A percentile compares a stretch with the other conserved stretches of the same genome.
Conservation (phyloP, 2,113 vertebrate genomes). For the Helogale parvula region DNA sequence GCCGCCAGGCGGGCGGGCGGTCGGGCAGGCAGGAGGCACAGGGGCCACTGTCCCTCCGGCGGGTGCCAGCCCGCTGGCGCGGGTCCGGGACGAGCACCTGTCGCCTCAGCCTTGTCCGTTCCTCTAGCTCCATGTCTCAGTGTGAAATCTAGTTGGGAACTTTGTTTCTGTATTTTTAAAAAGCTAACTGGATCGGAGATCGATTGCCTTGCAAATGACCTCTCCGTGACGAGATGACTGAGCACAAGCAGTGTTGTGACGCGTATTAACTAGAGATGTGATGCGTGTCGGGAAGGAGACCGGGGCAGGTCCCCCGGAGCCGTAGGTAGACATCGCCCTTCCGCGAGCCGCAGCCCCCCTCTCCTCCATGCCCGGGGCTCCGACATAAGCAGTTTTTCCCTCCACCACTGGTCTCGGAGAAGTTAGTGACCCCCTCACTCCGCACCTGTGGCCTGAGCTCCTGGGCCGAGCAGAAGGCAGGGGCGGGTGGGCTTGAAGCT, state of each 20-base stretch:
- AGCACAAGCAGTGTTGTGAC: neutral
- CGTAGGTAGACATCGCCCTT: neutral
- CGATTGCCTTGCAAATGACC: neutral
- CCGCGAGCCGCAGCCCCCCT: neutral
- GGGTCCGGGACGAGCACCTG: neutral
- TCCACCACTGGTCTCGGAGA: neutral
- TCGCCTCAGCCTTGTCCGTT: neutral
- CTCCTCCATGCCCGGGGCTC: neutral
- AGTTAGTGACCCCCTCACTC: neutral
- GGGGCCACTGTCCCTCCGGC: too few species aligned
- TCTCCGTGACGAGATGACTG: neutral
- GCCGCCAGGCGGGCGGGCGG: neutral
- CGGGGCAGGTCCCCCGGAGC: neutral
- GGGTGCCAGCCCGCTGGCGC: fast-evolving
- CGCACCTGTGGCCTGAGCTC: neutral
- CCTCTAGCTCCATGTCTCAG: neutral
- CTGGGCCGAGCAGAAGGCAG: neutral
- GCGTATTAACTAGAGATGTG: neutral
- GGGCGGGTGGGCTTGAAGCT: fast-evolving
- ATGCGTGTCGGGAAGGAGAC: neutral
- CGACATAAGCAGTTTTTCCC: fast-evolving
- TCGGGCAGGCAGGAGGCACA: too few species aligned
- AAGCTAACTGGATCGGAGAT: neutral
- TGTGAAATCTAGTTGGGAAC: neutral
- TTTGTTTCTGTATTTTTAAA: neutral